phyloP scores from a whole-genome alignment of 2,797 vertebrate genomes.

The Sciurus carolinensis region DNA sequence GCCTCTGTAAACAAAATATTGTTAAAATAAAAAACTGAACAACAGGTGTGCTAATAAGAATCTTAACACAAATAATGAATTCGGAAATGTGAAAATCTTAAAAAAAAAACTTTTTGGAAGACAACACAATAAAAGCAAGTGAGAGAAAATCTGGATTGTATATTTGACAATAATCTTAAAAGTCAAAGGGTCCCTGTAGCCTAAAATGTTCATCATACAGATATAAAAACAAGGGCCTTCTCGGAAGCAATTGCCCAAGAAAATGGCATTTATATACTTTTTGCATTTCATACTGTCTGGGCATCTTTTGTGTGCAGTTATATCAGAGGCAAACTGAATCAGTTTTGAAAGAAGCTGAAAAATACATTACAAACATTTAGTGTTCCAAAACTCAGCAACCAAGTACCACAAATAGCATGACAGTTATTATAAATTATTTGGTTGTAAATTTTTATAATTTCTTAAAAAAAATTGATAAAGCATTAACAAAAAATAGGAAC shows the following conservation, averaged over 20 bases:
- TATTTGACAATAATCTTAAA: conserved; percentile 42
- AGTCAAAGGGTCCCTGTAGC: background rate
- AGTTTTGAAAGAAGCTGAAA: conserved; percentile 26
- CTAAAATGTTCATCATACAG: background rate
- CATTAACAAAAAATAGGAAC: conserved; percentile 52
- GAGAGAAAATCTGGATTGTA: background rate
- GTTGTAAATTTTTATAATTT: conserved; percentile 5
- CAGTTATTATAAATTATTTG: background rate
- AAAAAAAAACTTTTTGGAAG: conserved; percentile 5
- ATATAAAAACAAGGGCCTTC: conserved; percentile 41
- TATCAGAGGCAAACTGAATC: background rate
- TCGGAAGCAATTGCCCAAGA: conserved; percentile 12
- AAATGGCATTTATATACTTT: background rate
- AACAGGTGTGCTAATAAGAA: background rate
- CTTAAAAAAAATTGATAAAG: conserved; percentile 38
- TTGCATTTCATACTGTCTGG: background rate
- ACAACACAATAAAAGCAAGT: conserved; percentile 17
- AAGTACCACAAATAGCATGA: background rate
- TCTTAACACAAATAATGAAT: conserved; percentile 7
- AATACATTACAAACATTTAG: conserved; percentile 28
- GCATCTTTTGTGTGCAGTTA: background rate
- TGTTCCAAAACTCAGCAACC: background rate
- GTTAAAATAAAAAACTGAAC: background rate
- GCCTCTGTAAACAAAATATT: background rate
- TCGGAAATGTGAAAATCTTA: conserved; percentile 18